Evolutionary conservation across 2,888 invertebrate genomes (phyloP).

Genomic region (Tetragonula carbonaria): DNA sequence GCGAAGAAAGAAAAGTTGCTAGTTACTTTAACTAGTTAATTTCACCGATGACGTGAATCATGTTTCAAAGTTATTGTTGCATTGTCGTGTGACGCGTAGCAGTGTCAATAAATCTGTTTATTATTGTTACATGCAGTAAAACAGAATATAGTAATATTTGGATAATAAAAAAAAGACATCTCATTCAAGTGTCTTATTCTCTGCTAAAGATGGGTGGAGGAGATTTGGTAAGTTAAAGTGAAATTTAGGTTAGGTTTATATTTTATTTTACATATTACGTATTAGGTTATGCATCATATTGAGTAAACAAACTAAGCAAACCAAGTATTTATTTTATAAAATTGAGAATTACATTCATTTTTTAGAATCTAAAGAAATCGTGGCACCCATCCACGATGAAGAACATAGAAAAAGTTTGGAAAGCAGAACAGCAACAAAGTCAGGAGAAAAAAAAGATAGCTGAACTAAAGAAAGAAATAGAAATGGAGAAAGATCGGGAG

Average conservation of each 20-base stretch:
- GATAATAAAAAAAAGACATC: not conserved
- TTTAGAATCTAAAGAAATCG: conserved; percentile 91
- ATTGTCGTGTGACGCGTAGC: not conserved
- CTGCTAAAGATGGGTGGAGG: conserved; percentile 81
- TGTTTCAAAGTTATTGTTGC: not conserved
- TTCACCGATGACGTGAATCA: not conserved
- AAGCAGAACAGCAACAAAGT: conserved; percentile 90
- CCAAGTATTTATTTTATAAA: not conserved
- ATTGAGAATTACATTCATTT: conserved; percentile 20
- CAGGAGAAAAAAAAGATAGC: conserved; percentile 88
- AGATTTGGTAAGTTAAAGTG: conserved; percentile 79
- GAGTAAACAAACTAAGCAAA: not conserved
- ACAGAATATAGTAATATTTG: not conserved
- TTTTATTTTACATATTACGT: not conserved
- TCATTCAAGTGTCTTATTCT: not conserved
- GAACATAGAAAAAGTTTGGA: conserved; percentile 92
- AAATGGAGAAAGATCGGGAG: conserved; percentile 88
- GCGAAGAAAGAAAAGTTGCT: no score
- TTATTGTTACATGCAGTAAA: not conserved
- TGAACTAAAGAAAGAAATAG: conserved; percentile 89
- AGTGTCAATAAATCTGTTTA: not conserved
- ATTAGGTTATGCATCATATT: not conserved
- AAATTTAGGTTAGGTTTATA: not conserved
- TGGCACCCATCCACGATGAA: conserved; percentile 92
- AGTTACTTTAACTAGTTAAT: no score